phyloP scores from a whole-genome alignment of 2,113 vertebrate species.

The Suricata suricatta region DNA sequence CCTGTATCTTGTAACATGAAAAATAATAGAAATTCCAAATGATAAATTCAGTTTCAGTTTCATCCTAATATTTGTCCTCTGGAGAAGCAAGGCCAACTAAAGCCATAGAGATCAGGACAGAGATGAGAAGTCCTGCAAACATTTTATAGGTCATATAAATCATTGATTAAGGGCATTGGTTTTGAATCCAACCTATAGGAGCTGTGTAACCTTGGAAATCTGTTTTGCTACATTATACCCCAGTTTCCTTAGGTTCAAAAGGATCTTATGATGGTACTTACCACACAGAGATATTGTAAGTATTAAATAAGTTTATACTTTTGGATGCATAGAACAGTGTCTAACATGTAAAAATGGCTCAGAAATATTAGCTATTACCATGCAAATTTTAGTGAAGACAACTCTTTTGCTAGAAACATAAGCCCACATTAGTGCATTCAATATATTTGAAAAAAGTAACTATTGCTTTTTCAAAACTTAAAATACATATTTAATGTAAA shows the following conservation, averaged over 20 bases:
- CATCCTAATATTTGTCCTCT: not conserved
- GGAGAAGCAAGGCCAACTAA: not conserved
- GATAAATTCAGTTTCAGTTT: constrained; percentile 28
- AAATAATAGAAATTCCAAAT: not conserved
- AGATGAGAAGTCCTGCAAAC: not conserved
- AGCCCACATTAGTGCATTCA: not conserved
- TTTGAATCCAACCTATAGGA: not conserved
- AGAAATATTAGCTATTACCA: not conserved
- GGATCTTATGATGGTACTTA: not conserved
- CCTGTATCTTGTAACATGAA: not conserved
- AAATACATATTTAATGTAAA: constrained; percentile 1
- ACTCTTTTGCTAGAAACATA: not conserved
- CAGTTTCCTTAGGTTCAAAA: not conserved
- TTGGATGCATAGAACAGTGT: not conserved
- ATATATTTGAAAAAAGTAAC: not conserved
- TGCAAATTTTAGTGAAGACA: not conserved
- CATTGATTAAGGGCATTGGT: not conserved
- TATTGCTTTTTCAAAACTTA: constrained; percentile 6
- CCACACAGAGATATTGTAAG: not conserved
- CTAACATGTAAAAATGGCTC: not conserved
- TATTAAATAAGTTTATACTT: not conserved
- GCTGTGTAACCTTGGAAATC: not conserved
- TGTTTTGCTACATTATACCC: not conserved
- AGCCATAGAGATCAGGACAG: not conserved
- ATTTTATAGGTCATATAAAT: not conserved